phyloP scores from a whole-genome alignment of 1,140 invertebrate genomes.

The Linepithema humile region DNA sequence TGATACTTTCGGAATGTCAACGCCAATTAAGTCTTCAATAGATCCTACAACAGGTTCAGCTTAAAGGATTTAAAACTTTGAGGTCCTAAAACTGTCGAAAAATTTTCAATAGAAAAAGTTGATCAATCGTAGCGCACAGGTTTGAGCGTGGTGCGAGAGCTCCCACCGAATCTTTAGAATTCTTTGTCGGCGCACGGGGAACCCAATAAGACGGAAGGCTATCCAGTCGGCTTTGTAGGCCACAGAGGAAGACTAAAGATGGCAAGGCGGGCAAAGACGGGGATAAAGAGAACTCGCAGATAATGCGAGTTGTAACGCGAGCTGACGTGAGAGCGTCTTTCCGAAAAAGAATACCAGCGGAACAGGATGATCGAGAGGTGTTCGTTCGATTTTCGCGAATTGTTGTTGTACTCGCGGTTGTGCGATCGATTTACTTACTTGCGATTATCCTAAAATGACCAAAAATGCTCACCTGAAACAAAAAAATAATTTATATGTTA shows the following conservation, averaged over 20 bases:
- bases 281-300: conserved; percentile 54
- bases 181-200: conserved; percentile 63
- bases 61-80: background rate
- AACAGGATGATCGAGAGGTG: conserved; percentile 23
- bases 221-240: conserved; percentile 31
- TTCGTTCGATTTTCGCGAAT: background rate
- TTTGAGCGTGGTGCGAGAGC: conserved; percentile 32
- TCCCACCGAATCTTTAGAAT: conserved; percentile 66
- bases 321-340: conserved; percentile 66
- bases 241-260: conserved; percentile 22
- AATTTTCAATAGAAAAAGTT: conserved; percentile 52
- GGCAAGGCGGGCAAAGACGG: conserved; percentile 16
- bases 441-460: background rate
- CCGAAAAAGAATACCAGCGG: conserved; percentile 26
- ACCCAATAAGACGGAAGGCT: conserved; percentile 10
- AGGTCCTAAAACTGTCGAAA: conserved; percentile 23
- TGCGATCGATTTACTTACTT: background rate
- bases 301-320: conserved; percentile 60
- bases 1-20: background rate
- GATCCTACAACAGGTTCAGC: background rate
- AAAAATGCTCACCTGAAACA: conserved; percentile 58
- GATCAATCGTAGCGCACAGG: conserved; percentile 59
- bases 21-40: conserved; percentile 9
- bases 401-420: background rate
- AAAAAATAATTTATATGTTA: conserved; percentile 41